Base-by-base conservation (phyloP, 2,797 vertebrate species). In the Xenentodon cancila region DNA sequence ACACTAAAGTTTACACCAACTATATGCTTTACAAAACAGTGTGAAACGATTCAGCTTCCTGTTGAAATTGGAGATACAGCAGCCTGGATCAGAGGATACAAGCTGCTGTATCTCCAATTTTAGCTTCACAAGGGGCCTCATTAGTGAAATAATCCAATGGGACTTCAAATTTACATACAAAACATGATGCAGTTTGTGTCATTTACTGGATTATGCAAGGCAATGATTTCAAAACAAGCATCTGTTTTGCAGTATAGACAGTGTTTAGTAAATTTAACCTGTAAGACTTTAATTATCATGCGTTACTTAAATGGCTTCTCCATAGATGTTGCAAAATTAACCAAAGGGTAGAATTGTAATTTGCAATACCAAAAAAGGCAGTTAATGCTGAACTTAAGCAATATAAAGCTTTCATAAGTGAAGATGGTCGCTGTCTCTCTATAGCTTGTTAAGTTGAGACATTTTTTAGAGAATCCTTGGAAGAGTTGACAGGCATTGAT, bases 51-150 rank as follows among this genome's bases (percentile, higher is more conserved):
- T n/a, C n/a, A n/a, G n/a, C n/a, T n/a, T 92, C 88, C 89, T 86
- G 80, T 88, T 56, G 75, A 80, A 84, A 91, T 91, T 79, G 82
- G 55, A 75, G 84, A 87, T 85, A 82, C 66, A 66, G 65, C 71
- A 44, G 56, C 62, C 55, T 25, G 63, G 60, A 87, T 85, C 68
- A 71, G 81, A 82, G 60, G 56, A 67, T 73, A 69, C 70, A 75
- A 74, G 60, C 75, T 25, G 25, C 25, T 25, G 53, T 51, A 6
- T 18, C 7, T 7, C 5, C 16, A 2, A 11, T 43, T 56, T 50
- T 17, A 43, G 46, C 42, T 64, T 66, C 25, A 34, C 40, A 18
- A 16, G 0, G n/a, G 18, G 32, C n/a, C 34, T 56, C 9, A 27
- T 63, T 30, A 32, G 22, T 60, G 37, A 48, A 54, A 44, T 9